Evolutionary conservation across 1,140 invertebrate species (phyloP).

Genomic region (Magallana angulata): DNA sequence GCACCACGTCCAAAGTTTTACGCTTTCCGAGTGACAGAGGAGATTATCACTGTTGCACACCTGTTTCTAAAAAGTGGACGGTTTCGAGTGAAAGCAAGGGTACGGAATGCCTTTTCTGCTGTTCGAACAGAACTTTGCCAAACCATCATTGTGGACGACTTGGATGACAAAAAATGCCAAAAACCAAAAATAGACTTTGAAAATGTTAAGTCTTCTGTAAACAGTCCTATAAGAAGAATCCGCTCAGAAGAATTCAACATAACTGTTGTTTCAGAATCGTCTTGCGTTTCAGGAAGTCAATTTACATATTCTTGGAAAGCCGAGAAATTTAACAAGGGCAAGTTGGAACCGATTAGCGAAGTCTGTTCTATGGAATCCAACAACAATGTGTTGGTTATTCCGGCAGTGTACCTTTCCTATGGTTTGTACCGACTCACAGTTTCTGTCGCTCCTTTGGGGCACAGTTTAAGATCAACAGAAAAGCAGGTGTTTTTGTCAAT

Average conservation of each 20-base stretch:
- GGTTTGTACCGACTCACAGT: conserved; percentile 73
- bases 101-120: conserved; percentile 68
- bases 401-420: conserved; percentile 68
- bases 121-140: conserved; percentile 69
- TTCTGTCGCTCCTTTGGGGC: conserved; percentile 64
- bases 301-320: conserved; percentile 69
- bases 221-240: conserved; percentile 55
- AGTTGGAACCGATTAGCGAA: conserved; percentile 64
- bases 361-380: conserved; percentile 65
- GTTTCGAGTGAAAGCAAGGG: conserved; percentile 66
- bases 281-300: conserved; percentile 51
- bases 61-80: conserved; percentile 62
- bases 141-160: conserved; percentile 63
- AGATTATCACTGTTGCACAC: conserved; percentile 66
- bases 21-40: conserved; percentile 30
- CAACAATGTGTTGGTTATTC: conserved; percentile 64
- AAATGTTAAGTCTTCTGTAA: conserved; percentile 45
- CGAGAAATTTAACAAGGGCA: conserved; percentile 51
- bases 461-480: conserved; percentile 55
- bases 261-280: conserved; percentile 49
- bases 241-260: conserved; percentile 67
- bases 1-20: not conserved
- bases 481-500: conserved; percentile 65
- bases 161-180: conserved; percentile 17
- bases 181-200: conserved; percentile 41